Evolutionary conservation across 2,113 vertebrate genomes (phyloP), one percentile per base, ranked within the genome.

Genomic region (Scalopus aquaticus): DNA sequence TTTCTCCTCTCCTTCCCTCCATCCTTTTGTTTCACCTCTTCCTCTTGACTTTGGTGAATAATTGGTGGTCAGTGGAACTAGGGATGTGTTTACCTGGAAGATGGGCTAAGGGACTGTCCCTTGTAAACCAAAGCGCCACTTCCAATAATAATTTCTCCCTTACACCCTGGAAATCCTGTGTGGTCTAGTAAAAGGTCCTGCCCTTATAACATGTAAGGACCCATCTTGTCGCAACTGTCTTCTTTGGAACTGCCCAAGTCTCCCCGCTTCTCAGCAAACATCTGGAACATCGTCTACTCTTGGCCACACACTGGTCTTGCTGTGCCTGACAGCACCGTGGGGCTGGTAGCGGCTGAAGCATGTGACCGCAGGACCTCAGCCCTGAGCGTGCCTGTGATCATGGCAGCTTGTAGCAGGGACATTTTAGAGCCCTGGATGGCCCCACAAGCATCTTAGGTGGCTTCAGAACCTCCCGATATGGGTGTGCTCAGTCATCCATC

Each of bases 1-100:
- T 2, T 32, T 10, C 32, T 51, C 30, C 19, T 22, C 32, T 16
- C 54, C 2, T 3, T 64, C n/a, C 44, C 37, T 56, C 39, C 51
- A 3, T 6, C 80, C 19, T 49, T 20, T 35, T 17, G 30, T 26
- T 49, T 26, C 22, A 19, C 35, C 16, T 37, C 58, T 51, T 15
- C 5, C 30, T 39, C 3, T 3, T 51, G 9, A 30, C 11, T 22
- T 95, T 62, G 70, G 39, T 65, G 69, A 91, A 28, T 64, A 32
- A 28, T 58, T 88, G 79, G 30, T 56, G 89, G 39, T 46, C 51
- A 32, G 1, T 73, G 56, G 58, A 85, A 67, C 28, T 74, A 8
- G 16, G 32, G 35, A 54, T 26, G 26, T 49, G n/a, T 91, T 96
- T 79, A 69, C 49, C 30, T 96, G 91, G 56, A 67, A 67, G 64